Evolutionary conservation across 2,113 vertebrate genomes (phyloP), one percentile per base, ranked within the genome.

Genomic region (Circaetus gallicus): DNA sequence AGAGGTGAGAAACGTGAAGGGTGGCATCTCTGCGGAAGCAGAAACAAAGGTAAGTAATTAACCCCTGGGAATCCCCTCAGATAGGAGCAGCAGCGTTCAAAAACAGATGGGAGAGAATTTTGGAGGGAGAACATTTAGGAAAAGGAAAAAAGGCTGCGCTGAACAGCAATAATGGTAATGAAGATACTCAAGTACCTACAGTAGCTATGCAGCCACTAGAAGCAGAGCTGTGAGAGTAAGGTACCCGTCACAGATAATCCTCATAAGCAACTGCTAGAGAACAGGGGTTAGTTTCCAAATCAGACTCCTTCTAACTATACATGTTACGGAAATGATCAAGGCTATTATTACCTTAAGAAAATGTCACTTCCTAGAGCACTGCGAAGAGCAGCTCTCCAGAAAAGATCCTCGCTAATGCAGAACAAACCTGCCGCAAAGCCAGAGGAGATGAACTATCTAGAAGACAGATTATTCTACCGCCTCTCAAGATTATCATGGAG

Each of bases 251-350:
- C 40, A 71, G 47, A 45, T 10, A 38, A 32, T 47, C 19, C 81
- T 43, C 52, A 49, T 1, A 29, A 36, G 34, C 16, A 83, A 36
- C 53, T 80, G 71, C 52, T 40, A 4, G 0, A 52, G 59, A 79
- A 16, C 31, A 40, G 32, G 22, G 7, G 3, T 14, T 13, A 32
- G 55, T 19, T 87, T 28, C 93, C 65, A 55, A 90, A 47, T 19
- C 31, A 32, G 92, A n/a, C 59, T 89, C 49, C 43, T 92, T 86
- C 58, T 69, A 86, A 3, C 18, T 16, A 12, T 2, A 34, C 28
- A 11, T 1, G 4, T 17, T 2, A 53, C 5, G 1, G 72, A 65
- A 70, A 59, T 0, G 1, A 70, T 11, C 18, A 29, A n/a, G 50
- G 63, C 34, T 82, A 32, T 29, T 31, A 42, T 0, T 36, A 78